Evolutionary conservation across 1,140 invertebrate genomes (phyloP).

Genomic region (Bactericera cockerelli): DNA sequence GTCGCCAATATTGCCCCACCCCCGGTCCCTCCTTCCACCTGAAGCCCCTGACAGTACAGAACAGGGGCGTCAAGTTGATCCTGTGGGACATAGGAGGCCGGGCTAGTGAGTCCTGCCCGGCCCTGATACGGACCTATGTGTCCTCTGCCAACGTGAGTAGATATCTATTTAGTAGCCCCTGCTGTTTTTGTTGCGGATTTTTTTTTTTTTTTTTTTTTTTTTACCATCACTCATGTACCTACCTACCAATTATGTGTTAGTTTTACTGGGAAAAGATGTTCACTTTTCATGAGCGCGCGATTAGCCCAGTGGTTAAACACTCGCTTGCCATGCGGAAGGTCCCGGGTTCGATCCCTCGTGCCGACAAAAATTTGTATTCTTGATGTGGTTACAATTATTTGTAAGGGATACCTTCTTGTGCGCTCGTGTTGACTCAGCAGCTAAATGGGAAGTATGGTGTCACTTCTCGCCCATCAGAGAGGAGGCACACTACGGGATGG

Average conservation of each 20-base stretch:
- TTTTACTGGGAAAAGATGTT: conserved; percentile 7
- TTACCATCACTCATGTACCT: conserved; percentile 19
- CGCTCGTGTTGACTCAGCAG: too few species aligned
- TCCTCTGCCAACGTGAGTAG: conserved; percentile 54
- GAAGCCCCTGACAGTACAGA: conserved; percentile 49
- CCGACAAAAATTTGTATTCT: too few species aligned
- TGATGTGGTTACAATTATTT: too few species aligned
- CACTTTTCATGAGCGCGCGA: too few species aligned
- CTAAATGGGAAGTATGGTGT: too few species aligned
- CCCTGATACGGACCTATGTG: conserved; percentile 72
- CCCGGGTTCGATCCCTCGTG: too few species aligned
- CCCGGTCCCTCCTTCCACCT: conserved; percentile 67
- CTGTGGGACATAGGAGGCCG: conserved; percentile 74
- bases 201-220: conserved; percentile 8
- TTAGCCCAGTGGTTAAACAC: too few species aligned
- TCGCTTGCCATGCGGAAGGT: too few species aligned
- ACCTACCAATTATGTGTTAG: conserved; percentile 1
- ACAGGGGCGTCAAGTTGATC: conserved; percentile 51
- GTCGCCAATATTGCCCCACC: conserved; percentile 54
- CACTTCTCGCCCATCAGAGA: too few species aligned
- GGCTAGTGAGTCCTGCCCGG: conserved; percentile 39
- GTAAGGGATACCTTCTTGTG: too few species aligned
- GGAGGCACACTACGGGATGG: too few species aligned
- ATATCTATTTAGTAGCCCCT: neutral
- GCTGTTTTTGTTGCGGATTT: too few species aligned